phyloP scores from a whole-genome alignment of 2,888 invertebrate species.

The Ochropleura plecta region DNA sequence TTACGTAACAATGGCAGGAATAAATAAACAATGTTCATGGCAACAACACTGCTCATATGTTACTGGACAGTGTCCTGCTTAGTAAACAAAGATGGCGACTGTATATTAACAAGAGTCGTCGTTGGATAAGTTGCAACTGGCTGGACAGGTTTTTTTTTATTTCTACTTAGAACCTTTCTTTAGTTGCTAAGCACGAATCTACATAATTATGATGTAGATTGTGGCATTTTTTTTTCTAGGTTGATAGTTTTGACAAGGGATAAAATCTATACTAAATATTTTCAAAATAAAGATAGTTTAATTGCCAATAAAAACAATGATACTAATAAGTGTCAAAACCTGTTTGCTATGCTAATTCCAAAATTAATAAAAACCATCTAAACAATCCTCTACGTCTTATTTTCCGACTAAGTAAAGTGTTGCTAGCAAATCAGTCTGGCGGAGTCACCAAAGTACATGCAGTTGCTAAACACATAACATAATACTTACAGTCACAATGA shows the following conservation, averaged over 20 bases:
- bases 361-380: background rate
- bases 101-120: slow-evolving; percentile 10
- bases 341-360: background rate
- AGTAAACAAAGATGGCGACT: background rate
- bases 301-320: background rate
- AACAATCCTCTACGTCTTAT: background rate
- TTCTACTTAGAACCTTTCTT: background rate
- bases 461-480: background rate
- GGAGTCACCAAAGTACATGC: slow-evolving; percentile 18
- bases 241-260: background rate
- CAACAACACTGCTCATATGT: background rate
- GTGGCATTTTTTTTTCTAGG: background rate
- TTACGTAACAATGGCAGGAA: too few relatives aligned
- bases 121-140: background rate
- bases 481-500: slow-evolving; percentile 92
- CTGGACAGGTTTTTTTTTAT: background rate
- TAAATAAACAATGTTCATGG: background rate
- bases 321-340: background rate
- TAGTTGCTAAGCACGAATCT: background rate
- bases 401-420: background rate
- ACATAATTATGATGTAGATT: background rate
- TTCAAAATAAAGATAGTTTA: background rate
- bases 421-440: too few relatives aligned
- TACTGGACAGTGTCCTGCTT: background rate
- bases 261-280: too few relatives aligned